A percentile compares a stretch with the other conserved stretches of the same genome.
Evolutionary conservation across 2,113 vertebrate species (phyloP).

Genomic region (Hemiprocne comata): DNA sequence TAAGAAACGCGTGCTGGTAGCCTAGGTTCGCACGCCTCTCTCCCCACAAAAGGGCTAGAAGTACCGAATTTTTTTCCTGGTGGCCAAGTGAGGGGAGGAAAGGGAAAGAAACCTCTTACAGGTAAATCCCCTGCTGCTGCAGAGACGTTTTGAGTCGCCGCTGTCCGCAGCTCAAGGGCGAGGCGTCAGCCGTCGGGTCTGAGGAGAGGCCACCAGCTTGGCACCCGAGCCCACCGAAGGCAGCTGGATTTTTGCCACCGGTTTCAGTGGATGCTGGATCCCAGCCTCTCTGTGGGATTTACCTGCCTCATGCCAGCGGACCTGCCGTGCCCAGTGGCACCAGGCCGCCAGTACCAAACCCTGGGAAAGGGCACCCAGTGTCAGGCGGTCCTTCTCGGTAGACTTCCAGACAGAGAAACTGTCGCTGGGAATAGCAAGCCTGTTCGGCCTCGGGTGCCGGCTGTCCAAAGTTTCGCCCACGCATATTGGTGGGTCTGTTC

Average conservation of each 20-base stretch:
- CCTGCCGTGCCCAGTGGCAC: accelerated
- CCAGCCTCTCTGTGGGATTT: neutral
- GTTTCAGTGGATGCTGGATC: neutral
- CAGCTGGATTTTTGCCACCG: neutral
- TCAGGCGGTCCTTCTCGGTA: no score
- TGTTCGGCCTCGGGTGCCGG: no score
- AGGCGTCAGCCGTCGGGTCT: neutral
- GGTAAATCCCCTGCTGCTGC: no score
- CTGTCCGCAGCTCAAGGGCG: neutral
- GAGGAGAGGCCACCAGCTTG: neutral
- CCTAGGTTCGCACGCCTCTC: neutral
- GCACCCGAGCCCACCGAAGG: neutral
- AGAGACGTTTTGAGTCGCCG: neutral
- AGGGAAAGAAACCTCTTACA: neutral
- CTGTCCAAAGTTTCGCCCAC: neutral
- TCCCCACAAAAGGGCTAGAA: neutral
- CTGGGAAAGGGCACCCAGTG: neutral
- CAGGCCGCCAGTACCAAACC: neutral
- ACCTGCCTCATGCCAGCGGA: neutral
- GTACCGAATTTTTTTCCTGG: neutral
- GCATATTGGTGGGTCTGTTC: accelerated
- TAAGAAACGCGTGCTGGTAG: neutral
- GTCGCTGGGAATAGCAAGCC: neutral
- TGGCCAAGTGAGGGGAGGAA: neutral
- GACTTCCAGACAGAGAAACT: neutral